Base-by-base conservation (phyloP, 1,140 invertebrate genomes). In the Onthophagus taurus region DNA sequence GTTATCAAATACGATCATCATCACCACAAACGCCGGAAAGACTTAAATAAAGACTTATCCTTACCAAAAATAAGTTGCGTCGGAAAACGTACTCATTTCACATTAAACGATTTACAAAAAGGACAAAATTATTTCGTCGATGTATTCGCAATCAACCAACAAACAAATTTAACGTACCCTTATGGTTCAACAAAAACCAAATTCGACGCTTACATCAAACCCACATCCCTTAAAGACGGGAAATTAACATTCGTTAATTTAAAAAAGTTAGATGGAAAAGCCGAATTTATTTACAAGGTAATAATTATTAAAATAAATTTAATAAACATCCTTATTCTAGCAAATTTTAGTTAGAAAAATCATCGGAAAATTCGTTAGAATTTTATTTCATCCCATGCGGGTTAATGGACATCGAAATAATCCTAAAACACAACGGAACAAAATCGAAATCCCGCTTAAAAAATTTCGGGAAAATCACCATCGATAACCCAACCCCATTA, bases 1-100 rank as follows among this genome's bases (percentile, higher is more conserved):
- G 30, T 34, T 24, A 31, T 20, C 41, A 31, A 31, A n/a, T 31
- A 12, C 11, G 19, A 14, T 20, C 37, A 38, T 26, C 20, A 31
- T 12, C n/a, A 24, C 20, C 37, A 24, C 18, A 41, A 47, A 26
- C 18, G 23, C 13, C 5, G 35, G 16, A 48, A 43, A 31, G 20
- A 41, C n/a, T 19, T 30, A 34, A 12, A 16, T 24, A 21, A 24
- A 26, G 14, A 11, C 13, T n/a, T 17, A 3, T 3, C 29, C n/a
- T 3, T 11, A 11, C 16, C 30, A 3, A 29, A 59, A 60, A 67
- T 76, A 16, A 67, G 67, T 4, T 76, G 74, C 49, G 66, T 75
- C 9, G 71, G 69, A 2, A 61, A 63, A 7, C 68, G 68, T 45
- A 74, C 70, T 2, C 70, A 72, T 48, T 72, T 73, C 59, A 66